A percentile compares a stretch with the other conserved stretches of the same genome.
phyloP scores from a whole-genome alignment of 2,113 vertebrate species.

The Mobula birostris region DNA sequence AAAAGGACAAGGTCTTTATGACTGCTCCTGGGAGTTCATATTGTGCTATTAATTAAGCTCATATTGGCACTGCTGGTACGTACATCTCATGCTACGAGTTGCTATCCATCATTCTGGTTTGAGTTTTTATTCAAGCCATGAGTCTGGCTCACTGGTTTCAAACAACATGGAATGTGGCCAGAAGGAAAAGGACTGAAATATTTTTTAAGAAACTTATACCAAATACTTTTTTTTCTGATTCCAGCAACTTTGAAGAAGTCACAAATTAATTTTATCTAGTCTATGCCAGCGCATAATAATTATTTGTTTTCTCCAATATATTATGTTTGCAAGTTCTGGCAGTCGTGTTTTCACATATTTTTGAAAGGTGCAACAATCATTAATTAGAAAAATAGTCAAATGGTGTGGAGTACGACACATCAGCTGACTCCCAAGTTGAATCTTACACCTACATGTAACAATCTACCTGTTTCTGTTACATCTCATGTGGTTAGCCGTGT shows the following conservation, averaged over 20 bases:
- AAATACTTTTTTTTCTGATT: conserved; percentile 9
- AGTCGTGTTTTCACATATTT: conserved; percentile 30
- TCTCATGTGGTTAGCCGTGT: conserved; percentile 15
- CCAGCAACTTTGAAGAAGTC: conserved; percentile 1
- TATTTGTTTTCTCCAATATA: conserved; percentile 27
- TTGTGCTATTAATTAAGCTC: too few relatives aligned
- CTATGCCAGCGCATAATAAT: conserved; percentile 30
- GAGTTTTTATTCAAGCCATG: neutral
- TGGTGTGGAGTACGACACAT: conserved; percentile 27
- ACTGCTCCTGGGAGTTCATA: neutral
- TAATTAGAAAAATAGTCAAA: conserved; percentile 35
- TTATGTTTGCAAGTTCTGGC: conserved; percentile 28
- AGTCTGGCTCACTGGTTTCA: neutral
- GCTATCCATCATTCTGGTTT: neutral
- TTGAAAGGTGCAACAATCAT: conserved; percentile 25
- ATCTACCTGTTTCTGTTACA: conserved; percentile 33
- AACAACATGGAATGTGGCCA: too few relatives aligned
- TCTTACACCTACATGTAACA: neutral
- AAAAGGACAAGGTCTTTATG: neutral
- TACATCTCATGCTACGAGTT: neutral
- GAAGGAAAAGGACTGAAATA: neutral
- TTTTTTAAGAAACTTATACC: neutral
- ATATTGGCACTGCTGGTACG: neutral
- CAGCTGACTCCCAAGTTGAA: conserved; percentile 26
- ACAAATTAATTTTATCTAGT: conserved; percentile 19